phyloP scores from a whole-genome alignment of 92 coral and sea anemone species.

The Chrysogorgia sp. region DNA sequence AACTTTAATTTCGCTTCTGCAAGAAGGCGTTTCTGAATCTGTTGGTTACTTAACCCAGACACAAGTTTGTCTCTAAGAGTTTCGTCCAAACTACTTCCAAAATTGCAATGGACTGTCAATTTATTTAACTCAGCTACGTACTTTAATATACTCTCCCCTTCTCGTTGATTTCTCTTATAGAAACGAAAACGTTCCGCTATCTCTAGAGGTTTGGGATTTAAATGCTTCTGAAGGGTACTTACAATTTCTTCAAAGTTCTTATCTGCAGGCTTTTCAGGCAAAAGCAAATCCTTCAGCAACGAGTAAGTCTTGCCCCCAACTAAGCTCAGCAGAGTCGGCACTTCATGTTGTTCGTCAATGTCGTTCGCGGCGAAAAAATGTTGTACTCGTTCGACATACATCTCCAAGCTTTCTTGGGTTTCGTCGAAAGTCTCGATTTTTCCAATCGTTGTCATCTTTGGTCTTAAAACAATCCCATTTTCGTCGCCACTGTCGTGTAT shows the following conservation, averaged over 20 bases:
- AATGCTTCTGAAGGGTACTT: too few relatives aligned
- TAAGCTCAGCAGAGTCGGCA: conserved; percentile 40
- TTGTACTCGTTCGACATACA: conserved; percentile 50
- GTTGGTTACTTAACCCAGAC: not conserved
- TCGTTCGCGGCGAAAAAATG: conserved; percentile 44
- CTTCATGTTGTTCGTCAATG: conserved; percentile 32
- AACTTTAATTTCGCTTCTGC: not conserved
- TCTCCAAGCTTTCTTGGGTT: conserved; percentile 46
- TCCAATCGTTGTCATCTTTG: conserved; percentile 12
- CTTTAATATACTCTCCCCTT: not conserved
- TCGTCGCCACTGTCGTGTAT: conserved; percentile 35
- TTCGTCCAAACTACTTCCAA: not conserved
- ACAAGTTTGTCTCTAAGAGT: not conserved
- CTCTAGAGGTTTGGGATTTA: conserved; percentile 7
- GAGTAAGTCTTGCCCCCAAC: conserved; percentile 62
- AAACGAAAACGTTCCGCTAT: conserved; percentile 9
- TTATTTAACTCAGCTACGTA: not conserved
- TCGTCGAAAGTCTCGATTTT: conserved; percentile 48
- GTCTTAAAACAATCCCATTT: not conserved
- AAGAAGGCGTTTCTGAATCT: conserved; percentile 14
- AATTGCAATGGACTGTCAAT: not conserved
- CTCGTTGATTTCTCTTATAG: conserved; percentile 8
- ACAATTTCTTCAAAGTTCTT: too few relatives aligned
- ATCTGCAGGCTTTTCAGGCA: conserved; percentile 62
- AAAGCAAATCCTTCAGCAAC: conserved; percentile 34